Evolutionary conservation across 2,888 invertebrate species (phyloP).

Genomic region (Coleophora deauratella): DNA sequence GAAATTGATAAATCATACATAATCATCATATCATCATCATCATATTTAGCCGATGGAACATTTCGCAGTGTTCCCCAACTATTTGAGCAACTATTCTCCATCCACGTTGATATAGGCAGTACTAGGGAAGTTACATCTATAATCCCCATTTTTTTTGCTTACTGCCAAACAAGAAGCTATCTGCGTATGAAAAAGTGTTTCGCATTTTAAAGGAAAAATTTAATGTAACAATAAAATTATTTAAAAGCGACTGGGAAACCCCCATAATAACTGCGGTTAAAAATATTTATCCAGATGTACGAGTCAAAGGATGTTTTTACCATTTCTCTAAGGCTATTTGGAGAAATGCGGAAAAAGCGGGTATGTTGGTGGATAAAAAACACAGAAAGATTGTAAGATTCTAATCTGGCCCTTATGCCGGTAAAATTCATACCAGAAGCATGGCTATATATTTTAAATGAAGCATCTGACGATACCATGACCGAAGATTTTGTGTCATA

Average conservation of each 20-base stretch:
- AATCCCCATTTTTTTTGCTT: background rate
- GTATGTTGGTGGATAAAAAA: conserved; percentile 1
- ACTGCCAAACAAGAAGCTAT: background rate
- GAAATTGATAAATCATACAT: background rate
- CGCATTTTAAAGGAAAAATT: background rate
- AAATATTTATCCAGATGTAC: background rate
- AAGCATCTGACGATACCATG: background rate
- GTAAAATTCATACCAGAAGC: conserved; percentile 1
- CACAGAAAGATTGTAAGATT: conserved; percentile 2
- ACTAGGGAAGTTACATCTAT: conserved; percentile 2
- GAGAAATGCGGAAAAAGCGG: background rate
- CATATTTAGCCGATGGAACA: conserved; percentile 5
- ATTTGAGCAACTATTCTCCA: conserved; percentile 3
- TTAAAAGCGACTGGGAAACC: background rate
- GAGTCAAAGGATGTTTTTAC: background rate
- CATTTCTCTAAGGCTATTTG: background rate
- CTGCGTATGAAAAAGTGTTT: background rate
- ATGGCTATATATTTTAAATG: conserved; percentile 1
- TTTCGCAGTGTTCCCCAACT: conserved; percentile 2
- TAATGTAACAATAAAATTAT: background rate
- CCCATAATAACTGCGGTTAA: background rate
- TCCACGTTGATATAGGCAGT: conserved; percentile 5
- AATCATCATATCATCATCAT: too few species aligned
- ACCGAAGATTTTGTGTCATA: background rate
- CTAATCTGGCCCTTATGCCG: conserved; percentile 2